Base-by-base conservation (phyloP, 2,113 vertebrate species). In the Eptesicus fuscus region DNA sequence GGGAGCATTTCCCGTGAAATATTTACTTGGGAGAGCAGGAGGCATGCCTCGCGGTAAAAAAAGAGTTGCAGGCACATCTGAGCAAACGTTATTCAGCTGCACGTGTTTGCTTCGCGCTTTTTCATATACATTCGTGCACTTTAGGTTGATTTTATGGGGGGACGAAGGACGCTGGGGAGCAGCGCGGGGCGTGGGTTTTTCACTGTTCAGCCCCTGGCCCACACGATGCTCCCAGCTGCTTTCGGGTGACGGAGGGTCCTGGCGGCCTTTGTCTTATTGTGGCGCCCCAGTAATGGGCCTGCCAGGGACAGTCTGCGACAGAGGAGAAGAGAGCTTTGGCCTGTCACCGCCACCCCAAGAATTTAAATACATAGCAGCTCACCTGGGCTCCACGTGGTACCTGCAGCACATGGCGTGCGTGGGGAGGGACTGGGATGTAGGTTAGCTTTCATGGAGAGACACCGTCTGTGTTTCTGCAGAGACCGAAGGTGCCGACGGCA, bases 1-100 rank as follows among this genome's bases (percentile, higher is more conserved):
- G 97, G 97, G 97, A 98, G 93, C 83, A 89, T 96, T 98, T 97
- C 83, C 91, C 84, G 94, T 96, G 96, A 97, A 97, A 95, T 97
- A 97, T 96, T 89, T 96, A 96, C 96, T 97, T 95, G 78, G 78
- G 93, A 95, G 96, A 96, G 91, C 0, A 12, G 78, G 49, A 95
- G 93, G 76, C 94, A 94, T 87, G 96, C 95, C 93, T 93, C 82
- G 89, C 32, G 0, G 95, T 96, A 96, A 87, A 91, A 59, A 95
- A 96, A 95, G 95, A 95, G 95, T 69, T 51, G 83, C 56, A 73
- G 88, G 88, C 40, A 0, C 94, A 93, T 97, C 95, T 95, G 97
- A 90, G 76, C 70, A 86, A 94, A 71, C 91, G 65, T 97, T 96
- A 97, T 91, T 96, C 96, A 96, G 94, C 91, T 69, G 94, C 76